Evolutionary conservation across 2,888 invertebrate genomes (phyloP).

Genomic region (Sminthurides aquaticus): DNA sequence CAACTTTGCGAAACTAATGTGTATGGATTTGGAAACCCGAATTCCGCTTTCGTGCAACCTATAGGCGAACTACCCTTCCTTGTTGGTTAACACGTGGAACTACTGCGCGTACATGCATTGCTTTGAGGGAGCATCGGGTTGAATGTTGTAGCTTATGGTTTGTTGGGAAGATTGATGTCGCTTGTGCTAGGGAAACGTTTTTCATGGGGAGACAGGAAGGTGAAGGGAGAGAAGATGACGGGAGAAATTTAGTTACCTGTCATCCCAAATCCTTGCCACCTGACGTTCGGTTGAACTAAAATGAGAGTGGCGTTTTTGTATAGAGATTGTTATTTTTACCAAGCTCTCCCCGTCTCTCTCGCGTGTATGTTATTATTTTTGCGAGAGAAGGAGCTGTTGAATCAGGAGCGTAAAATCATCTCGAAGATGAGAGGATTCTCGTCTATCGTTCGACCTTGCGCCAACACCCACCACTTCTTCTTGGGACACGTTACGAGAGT

Average conservation of each 20-base stretch:
- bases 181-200: neutral
- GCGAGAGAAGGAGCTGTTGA: neutral
- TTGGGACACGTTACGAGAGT: neutral
- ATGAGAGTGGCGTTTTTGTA: neutral
- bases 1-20: too few relatives aligned
- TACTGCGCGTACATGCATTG: too few relatives aligned
- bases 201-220: neutral
- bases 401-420: neutral
- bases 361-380: neutral
- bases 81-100: too few relatives aligned
- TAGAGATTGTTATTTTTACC: constrained; percentile 2
- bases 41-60: too few relatives aligned
- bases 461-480: neutral
- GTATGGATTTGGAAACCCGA: too few relatives aligned
- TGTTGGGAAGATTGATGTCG: too few relatives aligned
- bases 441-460: neutral
- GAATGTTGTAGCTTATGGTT: too few relatives aligned
- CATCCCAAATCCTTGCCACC: constrained; percentile 2
- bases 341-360: neutral
- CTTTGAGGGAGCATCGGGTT: too few relatives aligned
- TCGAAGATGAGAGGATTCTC: neutral
- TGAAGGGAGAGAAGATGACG: neutral
- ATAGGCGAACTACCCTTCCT: too few relatives aligned
- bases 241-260: constrained; percentile 4
- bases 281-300: constrained; percentile 3